Percentiles rank a stretch among this genome's conserved stretches.
Evolutionary conservation across 2,888 invertebrate species (phyloP).

Genomic region (Subacronicta megacephala): DNA sequence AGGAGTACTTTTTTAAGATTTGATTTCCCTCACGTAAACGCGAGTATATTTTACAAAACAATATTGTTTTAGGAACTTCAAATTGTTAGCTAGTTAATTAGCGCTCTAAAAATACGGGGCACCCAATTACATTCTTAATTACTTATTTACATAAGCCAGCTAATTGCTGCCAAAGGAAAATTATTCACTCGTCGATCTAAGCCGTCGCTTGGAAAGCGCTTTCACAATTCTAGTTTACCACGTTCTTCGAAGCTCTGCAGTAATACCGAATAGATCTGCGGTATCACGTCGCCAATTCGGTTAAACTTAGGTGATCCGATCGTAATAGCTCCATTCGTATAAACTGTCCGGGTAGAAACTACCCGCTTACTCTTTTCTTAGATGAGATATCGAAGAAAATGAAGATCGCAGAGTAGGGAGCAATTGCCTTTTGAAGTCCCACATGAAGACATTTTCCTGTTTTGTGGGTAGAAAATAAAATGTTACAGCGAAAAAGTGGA

Average conservation of each 20-base stretch:
- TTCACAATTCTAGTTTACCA: conserved; percentile 6
- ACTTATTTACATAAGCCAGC: conserved; percentile 24
- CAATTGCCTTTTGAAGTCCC: too few species aligned
- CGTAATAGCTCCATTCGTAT: conserved; percentile 62
- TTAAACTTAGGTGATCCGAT: conserved; percentile 64
- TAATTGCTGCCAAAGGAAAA: conserved; percentile 23
- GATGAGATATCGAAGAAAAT: conserved; percentile 35
- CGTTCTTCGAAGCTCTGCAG: conserved; percentile 23
- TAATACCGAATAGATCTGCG: conserved; percentile 63
- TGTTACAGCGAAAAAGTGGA: too few species aligned
- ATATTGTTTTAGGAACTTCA: too few species aligned
- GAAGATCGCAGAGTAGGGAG: conserved; percentile 10
- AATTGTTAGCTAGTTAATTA: too few species aligned
- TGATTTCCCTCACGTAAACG: too few species aligned
- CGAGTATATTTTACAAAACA: too few species aligned
- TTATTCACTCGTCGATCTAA: conserved; percentile 10
- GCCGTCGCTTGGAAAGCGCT: conserved; percentile 9
- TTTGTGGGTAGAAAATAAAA: too few species aligned
- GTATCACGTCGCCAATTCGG: conserved; percentile 68
- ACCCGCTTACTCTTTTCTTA: conserved; percentile 39
- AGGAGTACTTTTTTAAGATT: too few species aligned
- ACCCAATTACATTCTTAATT: conserved; percentile 10
- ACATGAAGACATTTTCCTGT: too few species aligned
- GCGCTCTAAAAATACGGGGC: conserved; percentile 20
- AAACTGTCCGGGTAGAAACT: conserved; percentile 53